These are phyloP conservation scores for Pseudochirops cupreus DNA, from an alignment of 2,797 vertebrate species.

Conservation along the genomic window DNA sequence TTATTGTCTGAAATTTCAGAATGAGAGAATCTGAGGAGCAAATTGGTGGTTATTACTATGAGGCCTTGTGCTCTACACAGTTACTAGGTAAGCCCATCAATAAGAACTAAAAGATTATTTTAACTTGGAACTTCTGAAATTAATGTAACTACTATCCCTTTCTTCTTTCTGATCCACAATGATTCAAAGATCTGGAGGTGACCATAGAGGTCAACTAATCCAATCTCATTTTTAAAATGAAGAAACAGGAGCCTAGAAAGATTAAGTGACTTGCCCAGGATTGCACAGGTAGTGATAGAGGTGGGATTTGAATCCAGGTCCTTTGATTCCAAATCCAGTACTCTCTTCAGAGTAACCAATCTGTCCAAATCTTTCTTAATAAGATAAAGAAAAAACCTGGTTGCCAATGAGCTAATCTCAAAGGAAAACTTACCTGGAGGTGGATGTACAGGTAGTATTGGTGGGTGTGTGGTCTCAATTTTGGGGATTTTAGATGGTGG, in stretches of 20 bases:
- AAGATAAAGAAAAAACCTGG: not conserved
- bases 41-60: not conserved
- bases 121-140: not conserved
- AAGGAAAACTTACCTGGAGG: slow-evolving; percentile 89
- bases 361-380: not conserved
- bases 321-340: not conserved
- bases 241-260: not conserved
- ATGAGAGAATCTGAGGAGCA: not conserved
- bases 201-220: not conserved
- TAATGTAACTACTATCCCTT: not conserved
- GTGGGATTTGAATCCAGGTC: not conserved
- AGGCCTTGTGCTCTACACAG: not conserved
- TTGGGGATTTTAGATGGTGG: slow-evolving; percentile 95
- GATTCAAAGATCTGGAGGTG: not conserved
- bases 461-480: slow-evolving; percentile 94
- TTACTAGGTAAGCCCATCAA: not conserved
- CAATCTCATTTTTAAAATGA: not conserved
- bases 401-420: not conserved
- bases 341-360: not conserved
- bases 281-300: not conserved
- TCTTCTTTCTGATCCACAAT: not conserved
- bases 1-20: not conserved
- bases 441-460: slow-evolving; percentile 92
- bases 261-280: not conserved
- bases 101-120: not conserved